Evolutionary conservation across 2,888 invertebrate species (phyloP).

Genomic region (Apomyelois bistriatella): DNA sequence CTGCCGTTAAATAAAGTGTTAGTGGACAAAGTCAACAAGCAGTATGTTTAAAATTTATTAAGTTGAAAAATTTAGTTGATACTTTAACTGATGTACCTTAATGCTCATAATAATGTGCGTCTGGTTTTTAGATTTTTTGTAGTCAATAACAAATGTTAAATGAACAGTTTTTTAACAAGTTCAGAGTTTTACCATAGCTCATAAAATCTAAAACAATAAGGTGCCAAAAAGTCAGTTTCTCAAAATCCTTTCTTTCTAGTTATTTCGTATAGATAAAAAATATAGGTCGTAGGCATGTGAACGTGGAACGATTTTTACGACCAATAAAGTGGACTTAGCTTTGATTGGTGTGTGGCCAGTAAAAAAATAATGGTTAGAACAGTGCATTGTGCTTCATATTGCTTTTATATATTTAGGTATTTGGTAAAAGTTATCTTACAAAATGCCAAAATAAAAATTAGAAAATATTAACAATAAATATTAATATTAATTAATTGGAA

Average conservation of each 20-base stretch:
- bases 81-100: too few species aligned
- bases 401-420: not conserved
- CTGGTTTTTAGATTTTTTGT: too few species aligned
- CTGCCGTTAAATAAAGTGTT: too few species aligned
- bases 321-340: slow-evolving; percentile 36
- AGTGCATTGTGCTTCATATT: slow-evolving; percentile 8
- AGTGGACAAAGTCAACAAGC: too few species aligned
- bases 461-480: not conserved
- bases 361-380: slow-evolving; percentile 1
- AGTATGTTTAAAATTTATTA: too few species aligned
- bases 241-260: not conserved
- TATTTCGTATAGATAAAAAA: not conserved
- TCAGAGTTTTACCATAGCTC: too few species aligned
- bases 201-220: not conserved
- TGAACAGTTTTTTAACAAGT: too few species aligned
- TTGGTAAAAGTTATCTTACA: too few species aligned
- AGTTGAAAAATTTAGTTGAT: too few species aligned
- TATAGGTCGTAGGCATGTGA: slow-evolving; percentile 4
- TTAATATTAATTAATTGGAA: not conserved
- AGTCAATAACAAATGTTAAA: too few species aligned
- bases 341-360: slow-evolving; percentile 34
- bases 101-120: too few species aligned
- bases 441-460: not conserved
- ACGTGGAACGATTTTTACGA: slow-evolving; percentile 41
- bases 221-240: not conserved